Percentiles rank a stretch among this genome's conserved stretches.
phyloP scores from a whole-genome alignment of 2,888 invertebrate species.

The Nemurella pictetii region DNA sequence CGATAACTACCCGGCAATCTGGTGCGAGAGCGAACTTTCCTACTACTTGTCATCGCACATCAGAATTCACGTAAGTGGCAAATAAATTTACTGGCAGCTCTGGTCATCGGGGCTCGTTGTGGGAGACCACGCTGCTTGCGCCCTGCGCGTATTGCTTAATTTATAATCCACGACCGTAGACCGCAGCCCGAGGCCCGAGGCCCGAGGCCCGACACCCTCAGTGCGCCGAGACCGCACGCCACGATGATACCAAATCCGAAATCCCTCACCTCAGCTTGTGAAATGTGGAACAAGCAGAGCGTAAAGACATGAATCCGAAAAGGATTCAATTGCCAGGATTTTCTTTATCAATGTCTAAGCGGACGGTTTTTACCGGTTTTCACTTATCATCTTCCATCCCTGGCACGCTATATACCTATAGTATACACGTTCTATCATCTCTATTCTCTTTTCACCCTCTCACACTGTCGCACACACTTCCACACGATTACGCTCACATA shows the following conservation, averaged over 20 bases:
- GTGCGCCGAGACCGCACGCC: conserved; percentile 2
- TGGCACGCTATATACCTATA: neutral
- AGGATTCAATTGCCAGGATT: neutral
- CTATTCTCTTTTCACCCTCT: conserved; percentile 2
- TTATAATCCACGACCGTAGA: too few relatives aligned
- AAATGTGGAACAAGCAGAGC: neutral
- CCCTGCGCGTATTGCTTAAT: too few relatives aligned
- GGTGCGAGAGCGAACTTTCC: neutral
- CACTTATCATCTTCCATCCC: neutral
- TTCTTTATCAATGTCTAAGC: neutral
- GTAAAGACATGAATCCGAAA: neutral
- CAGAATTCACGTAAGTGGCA: neutral
- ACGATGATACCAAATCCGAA: neutral
- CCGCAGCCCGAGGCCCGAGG: too few relatives aligned
- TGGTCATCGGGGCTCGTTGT: neutral
- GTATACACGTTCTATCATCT: neutral
- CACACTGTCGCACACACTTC: neutral
- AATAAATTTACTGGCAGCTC: neutral
- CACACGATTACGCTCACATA: conserved; percentile 10
- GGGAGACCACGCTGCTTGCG: neutral
- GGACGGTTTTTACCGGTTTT: neutral
- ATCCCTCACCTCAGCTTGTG: neutral
- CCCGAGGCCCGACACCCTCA: too few relatives aligned
- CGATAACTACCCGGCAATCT: neutral
- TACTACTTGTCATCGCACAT: neutral